phyloP scores from a whole-genome alignment of 1,140 invertebrate species.

The Drosophila ercepeae region DNA sequence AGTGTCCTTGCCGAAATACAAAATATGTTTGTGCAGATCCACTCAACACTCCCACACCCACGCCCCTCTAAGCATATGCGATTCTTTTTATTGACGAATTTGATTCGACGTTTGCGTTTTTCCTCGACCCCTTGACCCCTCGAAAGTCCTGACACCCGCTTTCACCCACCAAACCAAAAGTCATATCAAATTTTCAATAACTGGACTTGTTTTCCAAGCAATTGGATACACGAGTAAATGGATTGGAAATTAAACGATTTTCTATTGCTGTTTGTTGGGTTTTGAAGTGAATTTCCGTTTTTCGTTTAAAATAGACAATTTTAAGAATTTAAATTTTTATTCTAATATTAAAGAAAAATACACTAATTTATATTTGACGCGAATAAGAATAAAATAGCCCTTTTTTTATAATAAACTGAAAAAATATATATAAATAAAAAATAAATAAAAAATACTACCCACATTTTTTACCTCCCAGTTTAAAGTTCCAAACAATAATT shows the following conservation, averaged over 20 bases:
- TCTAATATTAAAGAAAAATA: too few species aligned
- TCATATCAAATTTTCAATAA: conserved; percentile 32
- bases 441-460: neutral
- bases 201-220: conserved; percentile 37
- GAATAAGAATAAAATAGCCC: too few species aligned
- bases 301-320: too few species aligned
- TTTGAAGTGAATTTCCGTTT: neutral
- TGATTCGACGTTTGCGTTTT: conserved; percentile 45
- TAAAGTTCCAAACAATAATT: too few species aligned
- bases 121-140: conserved; percentile 13
- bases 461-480: too few species aligned
- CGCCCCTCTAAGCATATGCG: conserved; percentile 30
- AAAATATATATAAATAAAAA: too few species aligned
- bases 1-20: conserved; percentile 26
- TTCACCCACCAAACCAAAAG: conserved; percentile 16
- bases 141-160: neutral
- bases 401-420: too few species aligned
- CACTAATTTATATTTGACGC: too few species aligned
- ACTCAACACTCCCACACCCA: too few species aligned
- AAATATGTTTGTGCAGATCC: conserved; percentile 13
- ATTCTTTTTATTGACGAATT: conserved; percentile 51
- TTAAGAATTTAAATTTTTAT: too few species aligned
- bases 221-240: conserved; percentile 24
- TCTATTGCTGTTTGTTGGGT: neutral
- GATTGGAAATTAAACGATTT: conserved; percentile 14